These are phyloP conservation scores for Eubucco bourcierii DNA, from an alignment of 2,113 vertebrate species.

Conservation along the genomic window DNA sequence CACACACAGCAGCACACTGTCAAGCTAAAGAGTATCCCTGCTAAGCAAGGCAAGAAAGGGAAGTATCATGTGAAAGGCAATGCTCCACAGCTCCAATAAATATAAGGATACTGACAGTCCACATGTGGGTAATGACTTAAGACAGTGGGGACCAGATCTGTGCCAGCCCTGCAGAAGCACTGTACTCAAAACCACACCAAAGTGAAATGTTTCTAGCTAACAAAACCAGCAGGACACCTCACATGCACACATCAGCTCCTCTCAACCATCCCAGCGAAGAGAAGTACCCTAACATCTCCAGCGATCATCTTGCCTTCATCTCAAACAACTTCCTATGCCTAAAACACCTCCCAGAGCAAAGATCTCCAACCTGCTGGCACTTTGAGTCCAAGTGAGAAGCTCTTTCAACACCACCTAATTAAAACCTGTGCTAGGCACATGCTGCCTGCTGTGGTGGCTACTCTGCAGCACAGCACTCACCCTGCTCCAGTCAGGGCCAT, in stretches of 20 bases:
- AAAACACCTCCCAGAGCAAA: no score
- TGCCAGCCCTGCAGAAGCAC: background rate
- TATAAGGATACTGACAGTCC: background rate
- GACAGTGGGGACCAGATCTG: background rate
- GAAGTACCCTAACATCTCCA: background rate
- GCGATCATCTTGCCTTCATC: background rate
- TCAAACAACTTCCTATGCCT: background rate
- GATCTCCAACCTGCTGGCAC: no score
- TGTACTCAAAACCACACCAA: background rate
- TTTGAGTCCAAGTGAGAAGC: no score
- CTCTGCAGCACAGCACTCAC: no score
- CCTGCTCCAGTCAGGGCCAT: no score
- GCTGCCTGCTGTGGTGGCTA: no score
- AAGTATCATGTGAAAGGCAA: background rate
- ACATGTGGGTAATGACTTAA: background rate
- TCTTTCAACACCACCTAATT: no score
- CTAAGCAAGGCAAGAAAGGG: background rate
- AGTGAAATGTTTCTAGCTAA: background rate
- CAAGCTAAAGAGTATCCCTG: background rate
- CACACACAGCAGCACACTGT: background rate
- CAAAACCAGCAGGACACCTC: background rate
- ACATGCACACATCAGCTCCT: background rate
- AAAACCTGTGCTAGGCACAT: no score
- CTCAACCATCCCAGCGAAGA: background rate
- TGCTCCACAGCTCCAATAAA: background rate